These are phyloP conservation scores for Cyanoramphus novaezelandiae DNA, from an alignment of 2,113 vertebrate genomes.

Conservation along the genomic window DNA sequence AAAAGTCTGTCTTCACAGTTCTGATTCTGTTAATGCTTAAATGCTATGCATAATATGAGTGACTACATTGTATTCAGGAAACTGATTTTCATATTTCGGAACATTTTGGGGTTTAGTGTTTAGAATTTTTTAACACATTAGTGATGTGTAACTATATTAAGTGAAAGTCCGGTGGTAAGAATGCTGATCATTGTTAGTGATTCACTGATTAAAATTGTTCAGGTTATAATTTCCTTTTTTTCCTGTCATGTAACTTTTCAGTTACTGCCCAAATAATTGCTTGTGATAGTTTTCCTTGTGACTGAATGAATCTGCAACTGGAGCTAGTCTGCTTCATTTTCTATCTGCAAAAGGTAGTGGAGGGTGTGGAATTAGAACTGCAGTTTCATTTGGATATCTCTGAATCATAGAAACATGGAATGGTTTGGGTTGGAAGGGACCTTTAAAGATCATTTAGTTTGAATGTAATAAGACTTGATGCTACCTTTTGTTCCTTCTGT, in stretches of 20 bases:
- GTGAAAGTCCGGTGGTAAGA: not conserved
- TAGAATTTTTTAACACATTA: not conserved
- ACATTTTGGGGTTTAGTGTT: not conserved
- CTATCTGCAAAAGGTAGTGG: not conserved
- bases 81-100: not conserved
- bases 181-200: not conserved
- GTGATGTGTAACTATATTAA: not conserved
- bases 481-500: not conserved
- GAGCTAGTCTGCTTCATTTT: not conserved
- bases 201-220: not conserved
- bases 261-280: not conserved
- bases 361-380: not conserved
- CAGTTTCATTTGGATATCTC: not conserved
- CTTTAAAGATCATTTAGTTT: not conserved
- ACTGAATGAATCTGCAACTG: not conserved
- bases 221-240: not conserved
- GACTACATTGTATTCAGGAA: not conserved
- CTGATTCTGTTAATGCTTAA: not conserved
- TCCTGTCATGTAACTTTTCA: not conserved
- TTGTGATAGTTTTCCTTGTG: not conserved
- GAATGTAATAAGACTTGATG: not conserved
- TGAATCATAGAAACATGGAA: not conserved
- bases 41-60: accelerated
- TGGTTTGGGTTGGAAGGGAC: not conserved
- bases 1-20: not conserved